Evolutionary conservation across 92 coral and sea anemone species (phyloP).

Genomic region (Parazoanthus darwini): DNA sequence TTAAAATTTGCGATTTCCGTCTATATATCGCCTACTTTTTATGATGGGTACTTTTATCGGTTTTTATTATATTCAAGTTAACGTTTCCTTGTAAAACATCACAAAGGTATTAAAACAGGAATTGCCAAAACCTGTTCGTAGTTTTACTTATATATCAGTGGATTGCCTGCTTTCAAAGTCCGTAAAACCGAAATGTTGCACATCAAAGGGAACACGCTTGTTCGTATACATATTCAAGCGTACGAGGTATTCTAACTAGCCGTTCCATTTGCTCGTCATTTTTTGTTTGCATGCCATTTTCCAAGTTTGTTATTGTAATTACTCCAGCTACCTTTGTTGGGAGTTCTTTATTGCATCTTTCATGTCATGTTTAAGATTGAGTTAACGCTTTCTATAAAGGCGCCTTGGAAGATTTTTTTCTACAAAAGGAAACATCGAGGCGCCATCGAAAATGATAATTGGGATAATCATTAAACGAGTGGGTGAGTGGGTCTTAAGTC

Average conservation of each 20-base stretch:
- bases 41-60: no score
- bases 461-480: not conserved
- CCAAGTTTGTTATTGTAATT: no score
- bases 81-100: not conserved
- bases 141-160: not conserved
- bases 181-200: not conserved
- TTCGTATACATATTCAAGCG: no score
- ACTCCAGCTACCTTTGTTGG: not conserved
- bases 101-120: not conserved
- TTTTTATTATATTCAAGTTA: not conserved
- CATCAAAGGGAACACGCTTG: not conserved
- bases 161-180: not conserved
- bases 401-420: not conserved
- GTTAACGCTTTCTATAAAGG: no score
- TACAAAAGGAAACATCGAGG: not conserved
- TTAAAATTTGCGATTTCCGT: not conserved
- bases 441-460: not conserved
- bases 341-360: not conserved
- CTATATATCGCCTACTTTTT: not conserved
- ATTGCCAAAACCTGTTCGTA: not conserved
- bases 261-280: not conserved
- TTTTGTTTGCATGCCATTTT: not conserved
- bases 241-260: not conserved
- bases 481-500: not conserved
- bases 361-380: not conserved